A percentile compares a stretch with the other conserved stretches of the same genome.
Conservation (phyloP, 2,888 invertebrate species). For the Limnephilus lunatus region DNA sequence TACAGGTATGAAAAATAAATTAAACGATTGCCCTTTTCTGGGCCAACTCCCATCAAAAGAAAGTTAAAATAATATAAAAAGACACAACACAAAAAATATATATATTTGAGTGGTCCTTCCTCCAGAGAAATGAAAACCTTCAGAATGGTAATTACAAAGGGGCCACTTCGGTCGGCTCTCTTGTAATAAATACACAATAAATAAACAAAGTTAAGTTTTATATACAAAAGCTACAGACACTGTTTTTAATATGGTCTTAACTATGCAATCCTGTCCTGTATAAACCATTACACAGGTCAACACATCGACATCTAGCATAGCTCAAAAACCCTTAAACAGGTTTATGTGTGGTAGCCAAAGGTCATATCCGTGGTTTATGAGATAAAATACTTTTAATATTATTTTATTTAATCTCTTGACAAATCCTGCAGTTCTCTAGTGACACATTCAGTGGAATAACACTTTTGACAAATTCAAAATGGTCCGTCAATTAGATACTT, state of each 20-base stretch:
- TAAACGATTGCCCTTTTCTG: background rate
- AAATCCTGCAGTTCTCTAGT: background rate
- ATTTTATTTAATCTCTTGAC: background rate
- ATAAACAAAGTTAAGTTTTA: conserved; percentile 43
- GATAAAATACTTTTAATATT: background rate
- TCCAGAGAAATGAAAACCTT: conserved; percentile 15
- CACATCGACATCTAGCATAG: background rate
- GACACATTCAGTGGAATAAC: background rate
- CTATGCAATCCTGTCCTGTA: background rate
- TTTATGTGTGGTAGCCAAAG: background rate
- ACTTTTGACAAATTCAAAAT: background rate
- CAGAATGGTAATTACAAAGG: background rate
- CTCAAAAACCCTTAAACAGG: background rate
- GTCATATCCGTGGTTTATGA: background rate
- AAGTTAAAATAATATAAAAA: background rate
- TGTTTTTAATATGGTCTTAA: background rate
- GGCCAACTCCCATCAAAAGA: background rate
- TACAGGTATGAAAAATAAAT: background rate
- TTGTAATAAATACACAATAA: conserved; percentile 37
- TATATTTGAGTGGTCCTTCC: conserved; percentile 26
- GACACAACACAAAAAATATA: background rate
- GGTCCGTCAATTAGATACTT: background rate
- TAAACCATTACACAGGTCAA: background rate
- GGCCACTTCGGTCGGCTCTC: background rate
- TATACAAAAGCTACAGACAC: conserved; percentile 50